Percentiles rank a stretch among this genome's conserved stretches.
phyloP scores from a whole-genome alignment of 2,113 vertebrate species.

The Sclerurus mexicanus region DNA sequence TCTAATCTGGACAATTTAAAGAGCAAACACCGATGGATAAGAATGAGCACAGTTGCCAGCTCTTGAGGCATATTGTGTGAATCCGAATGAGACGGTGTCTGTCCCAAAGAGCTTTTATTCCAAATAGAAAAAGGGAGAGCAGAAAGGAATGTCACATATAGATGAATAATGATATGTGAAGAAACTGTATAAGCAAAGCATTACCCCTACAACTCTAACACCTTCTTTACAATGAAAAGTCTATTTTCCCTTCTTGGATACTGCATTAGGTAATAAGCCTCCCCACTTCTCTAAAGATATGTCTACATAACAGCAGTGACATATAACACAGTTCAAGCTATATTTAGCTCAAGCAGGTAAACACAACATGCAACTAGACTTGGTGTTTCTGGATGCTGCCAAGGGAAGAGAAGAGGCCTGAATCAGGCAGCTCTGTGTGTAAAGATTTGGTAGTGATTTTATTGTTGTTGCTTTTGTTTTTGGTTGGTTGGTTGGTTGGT shows the following conservation, averaged over 20 bases:
- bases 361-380: background rate
- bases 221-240: background rate
- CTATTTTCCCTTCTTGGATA: background rate
- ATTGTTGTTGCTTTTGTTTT: too few relatives aligned
- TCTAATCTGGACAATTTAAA: background rate
- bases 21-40: background rate
- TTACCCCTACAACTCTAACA: background rate
- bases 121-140: background rate
- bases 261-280: background rate
- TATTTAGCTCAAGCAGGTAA: background rate
- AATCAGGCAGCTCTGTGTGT: background rate
- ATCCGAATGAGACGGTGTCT: background rate
- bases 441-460: background rate
- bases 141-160: background rate
- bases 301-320: background rate
- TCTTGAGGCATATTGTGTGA: background rate
- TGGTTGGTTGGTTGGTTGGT: too few relatives aligned
- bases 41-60: background rate
- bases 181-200: background rate
- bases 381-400: background rate
- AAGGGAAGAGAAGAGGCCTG: background rate
- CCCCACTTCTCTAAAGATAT: background rate
- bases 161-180: background rate
- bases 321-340: background rate
- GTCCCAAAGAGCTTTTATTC: background rate